Evolutionary conservation across 2,113 vertebrate species (phyloP).

Genomic region (Dicrurus megarhynchus): DNA sequence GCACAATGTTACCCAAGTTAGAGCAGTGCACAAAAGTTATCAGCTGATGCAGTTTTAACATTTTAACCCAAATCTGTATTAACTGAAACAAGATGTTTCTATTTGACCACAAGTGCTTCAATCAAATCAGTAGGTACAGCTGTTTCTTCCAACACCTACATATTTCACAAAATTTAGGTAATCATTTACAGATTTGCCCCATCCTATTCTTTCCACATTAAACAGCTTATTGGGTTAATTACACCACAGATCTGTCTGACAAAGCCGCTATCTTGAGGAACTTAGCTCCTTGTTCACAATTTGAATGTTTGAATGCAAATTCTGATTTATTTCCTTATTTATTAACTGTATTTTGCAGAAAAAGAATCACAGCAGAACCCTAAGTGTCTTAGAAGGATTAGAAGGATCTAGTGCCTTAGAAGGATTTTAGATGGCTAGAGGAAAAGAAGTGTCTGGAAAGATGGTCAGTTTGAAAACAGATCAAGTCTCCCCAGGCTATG

Average conservation of each 20-base stretch:
- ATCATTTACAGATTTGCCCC: background rate
- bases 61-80: background rate
- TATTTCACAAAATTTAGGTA: background rate
- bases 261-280: background rate
- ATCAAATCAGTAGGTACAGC: background rate
- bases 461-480: conserved; percentile 55
- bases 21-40: background rate
- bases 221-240: background rate
- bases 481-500: background rate
- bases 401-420: conserved; percentile 49
- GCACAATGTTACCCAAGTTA: background rate
- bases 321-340: background rate
- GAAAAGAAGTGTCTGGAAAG: conserved; percentile 41
- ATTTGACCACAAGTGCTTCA: background rate
- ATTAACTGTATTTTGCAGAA: background rate
- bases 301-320: background rate
- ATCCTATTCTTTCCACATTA: background rate
- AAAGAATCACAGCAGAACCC: conserved; percentile 7
- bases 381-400: conserved; percentile 39
- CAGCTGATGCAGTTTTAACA: background rate
- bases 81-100: background rate
- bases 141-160: background rate
- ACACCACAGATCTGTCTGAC: background rate
- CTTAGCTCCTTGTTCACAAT: background rate
- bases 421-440: conserved; percentile 30